phyloP scores from a whole-genome alignment of 2,113 vertebrate species.

The Fregetta grallaria region DNA sequence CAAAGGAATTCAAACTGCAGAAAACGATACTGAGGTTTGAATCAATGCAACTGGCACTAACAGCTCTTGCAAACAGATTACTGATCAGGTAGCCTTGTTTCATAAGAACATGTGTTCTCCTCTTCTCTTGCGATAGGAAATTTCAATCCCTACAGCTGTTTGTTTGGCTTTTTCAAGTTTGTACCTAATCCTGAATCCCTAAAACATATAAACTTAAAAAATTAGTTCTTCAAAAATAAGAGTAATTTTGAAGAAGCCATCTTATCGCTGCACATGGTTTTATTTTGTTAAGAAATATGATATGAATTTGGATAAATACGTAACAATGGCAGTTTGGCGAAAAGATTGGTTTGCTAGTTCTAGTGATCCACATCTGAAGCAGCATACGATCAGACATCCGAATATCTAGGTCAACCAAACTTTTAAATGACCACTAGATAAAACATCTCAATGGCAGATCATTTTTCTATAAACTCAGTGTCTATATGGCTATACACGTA shows the following conservation, averaged over 20 bases:
- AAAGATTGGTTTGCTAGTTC: not conserved
- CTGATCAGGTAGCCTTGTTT: not conserved
- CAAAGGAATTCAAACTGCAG: not conserved
- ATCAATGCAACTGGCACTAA: not conserved
- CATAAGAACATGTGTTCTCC: not conserved
- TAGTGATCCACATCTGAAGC: not conserved
- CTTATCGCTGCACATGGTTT: not conserved
- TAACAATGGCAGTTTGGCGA: not conserved
- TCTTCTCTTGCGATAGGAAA: not conserved
- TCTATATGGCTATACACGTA: not conserved
- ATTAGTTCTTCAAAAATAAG: not conserved
- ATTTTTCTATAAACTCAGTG: not conserved
- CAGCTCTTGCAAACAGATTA: not conserved
- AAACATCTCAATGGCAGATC: not conserved
- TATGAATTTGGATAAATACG: accelerated
- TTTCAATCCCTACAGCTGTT: not conserved
- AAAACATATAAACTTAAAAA: not conserved
- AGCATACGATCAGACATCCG: not conserved
- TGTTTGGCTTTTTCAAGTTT: not conserved
- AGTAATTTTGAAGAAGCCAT: not conserved
- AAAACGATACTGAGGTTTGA: not conserved
- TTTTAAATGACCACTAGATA: not conserved
- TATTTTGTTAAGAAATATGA: not conserved
- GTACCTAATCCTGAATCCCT: not conserved
- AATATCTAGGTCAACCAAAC: not conserved